These are phyloP conservation scores for Sinocyclocheilus rhinocerous DNA, from an alignment of 2,113 vertebrate species.

Conservation along the genomic window DNA sequence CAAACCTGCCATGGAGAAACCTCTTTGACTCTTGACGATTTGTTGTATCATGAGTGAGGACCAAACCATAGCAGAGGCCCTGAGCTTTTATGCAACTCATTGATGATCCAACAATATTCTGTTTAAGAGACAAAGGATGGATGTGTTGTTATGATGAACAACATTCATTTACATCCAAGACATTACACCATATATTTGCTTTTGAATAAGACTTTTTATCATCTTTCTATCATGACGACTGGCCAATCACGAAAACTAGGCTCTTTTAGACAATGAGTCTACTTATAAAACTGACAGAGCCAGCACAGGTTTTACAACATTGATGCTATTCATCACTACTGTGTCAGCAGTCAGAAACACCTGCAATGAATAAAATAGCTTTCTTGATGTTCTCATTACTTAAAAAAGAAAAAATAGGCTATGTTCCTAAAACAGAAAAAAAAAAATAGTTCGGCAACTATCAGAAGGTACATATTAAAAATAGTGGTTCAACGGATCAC, in stretches of 20 bases:
- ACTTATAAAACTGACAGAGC: conserved; percentile 20
- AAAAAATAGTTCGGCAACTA: conserved; percentile 37
- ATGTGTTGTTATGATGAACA: neutral
- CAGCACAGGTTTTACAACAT: conserved; percentile 32
- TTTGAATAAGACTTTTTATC: conserved; percentile 7
- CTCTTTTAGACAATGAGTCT: conserved; percentile 16
- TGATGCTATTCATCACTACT: neutral
- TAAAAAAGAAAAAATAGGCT: conserved; percentile 35
- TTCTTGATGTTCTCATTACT: conserved; percentile 44
- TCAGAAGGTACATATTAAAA: neutral
- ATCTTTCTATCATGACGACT: conserved; percentile 1
- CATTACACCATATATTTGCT: neutral
- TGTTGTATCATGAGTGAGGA: neutral
- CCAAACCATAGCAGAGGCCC: neutral
- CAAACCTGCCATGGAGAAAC: neutral
- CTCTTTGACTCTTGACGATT: neutral
- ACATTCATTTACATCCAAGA: neutral
- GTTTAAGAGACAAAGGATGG: neutral
- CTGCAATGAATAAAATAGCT: conserved; percentile 59
- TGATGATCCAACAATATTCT: neutral
- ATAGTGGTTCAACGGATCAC: no score
- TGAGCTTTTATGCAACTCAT: neutral
- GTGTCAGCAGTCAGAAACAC: conserved; percentile 51
- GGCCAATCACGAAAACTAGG: neutral
- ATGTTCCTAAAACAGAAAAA: conserved; percentile 38